A percentile compares a stretch with the other conserved stretches of the same genome.
Conservation (phyloP, 2,888 invertebrate species). For the Phortica okadai region DNA sequence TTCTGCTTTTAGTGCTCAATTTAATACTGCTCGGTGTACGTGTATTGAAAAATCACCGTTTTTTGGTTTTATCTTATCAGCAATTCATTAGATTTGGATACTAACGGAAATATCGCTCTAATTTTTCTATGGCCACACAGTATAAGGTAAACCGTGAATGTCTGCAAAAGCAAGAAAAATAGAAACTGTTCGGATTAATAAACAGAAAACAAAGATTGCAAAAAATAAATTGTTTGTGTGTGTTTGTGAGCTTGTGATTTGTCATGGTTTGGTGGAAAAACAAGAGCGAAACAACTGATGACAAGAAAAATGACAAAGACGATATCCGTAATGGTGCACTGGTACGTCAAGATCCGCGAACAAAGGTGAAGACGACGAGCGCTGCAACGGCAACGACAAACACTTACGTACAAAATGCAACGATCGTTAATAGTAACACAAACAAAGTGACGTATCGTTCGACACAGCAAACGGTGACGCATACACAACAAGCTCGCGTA, state of each 20-base stretch:
- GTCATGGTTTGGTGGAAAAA: conserved; percentile 3
- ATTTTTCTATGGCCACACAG: background rate
- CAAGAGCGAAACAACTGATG: background rate
- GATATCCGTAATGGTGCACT: conserved; percentile 42
- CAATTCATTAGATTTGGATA: background rate
- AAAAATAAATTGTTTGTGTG: background rate
- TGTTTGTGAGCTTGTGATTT: background rate
- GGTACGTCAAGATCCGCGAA: conserved; percentile 68
- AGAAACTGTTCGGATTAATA: background rate
- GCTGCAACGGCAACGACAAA: conserved; percentile 68
- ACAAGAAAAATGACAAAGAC: conserved; percentile 9
- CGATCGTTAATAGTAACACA: conserved; percentile 64
- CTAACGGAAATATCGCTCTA: background rate
- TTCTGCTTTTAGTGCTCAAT: background rate
- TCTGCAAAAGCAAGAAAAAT: background rate
- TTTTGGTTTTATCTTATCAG: background rate
- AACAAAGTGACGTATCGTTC: conserved; percentile 62
- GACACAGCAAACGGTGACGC: conserved; percentile 71
- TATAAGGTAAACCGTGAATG: background rate
- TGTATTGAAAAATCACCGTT: background rate
- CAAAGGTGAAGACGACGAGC: conserved; percentile 63
- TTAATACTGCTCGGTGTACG: background rate
- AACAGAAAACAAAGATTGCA: conserved; percentile 5
- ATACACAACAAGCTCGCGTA: conserved; percentile 63
- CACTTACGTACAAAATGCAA: conserved; percentile 67